Evolutionary conservation across 2,888 invertebrate species (phyloP), one percentile per base, ranked within the genome.

Genomic region (Ornithoptera alexandrae): DNA sequence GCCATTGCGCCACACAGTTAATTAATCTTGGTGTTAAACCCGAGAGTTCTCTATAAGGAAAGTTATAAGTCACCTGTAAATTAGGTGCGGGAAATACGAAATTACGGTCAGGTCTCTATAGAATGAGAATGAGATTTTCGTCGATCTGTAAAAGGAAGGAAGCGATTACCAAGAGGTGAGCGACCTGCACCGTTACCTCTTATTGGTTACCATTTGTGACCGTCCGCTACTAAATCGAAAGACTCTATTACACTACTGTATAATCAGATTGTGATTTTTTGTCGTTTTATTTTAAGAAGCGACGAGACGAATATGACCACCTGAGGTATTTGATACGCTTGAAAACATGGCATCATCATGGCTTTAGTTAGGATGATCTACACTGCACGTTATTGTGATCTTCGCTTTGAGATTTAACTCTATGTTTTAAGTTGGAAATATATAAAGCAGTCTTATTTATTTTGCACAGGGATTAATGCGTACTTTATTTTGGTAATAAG

Each of bases 131-230:
- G 81, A 87, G 88, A 90, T 90, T 87, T 80, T 87, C 83, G 81
- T 78, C 79, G 76, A 80, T 76, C 86, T 85, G 81, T 84, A 85
- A 88, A 87, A 90, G 90, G 92, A 88, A 88, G 90, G 88, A 87
- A 88, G 84, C 85, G 84, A 90, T 91, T 90, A 89, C 84, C 84
- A 84, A 82, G 85, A 87, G 92, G 92, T 92, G 84, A 87, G 77
- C 83, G 90, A 91, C 91, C 92, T 74, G 86, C 70, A 89, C 90
- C 92, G 92, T 92, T 91, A 92, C 80, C 66, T 59, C 65, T 64
- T 71, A 72, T 72, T 72, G 74, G 64, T 68, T 63, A 71, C 72
- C 72, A 82, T 83, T 85, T 84, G 80, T 82, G 84, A 79, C 73
- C 74, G 73, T 72, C 73, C 73, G 76, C 74, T 72, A 75, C 79